Evolutionary conservation across 2,888 invertebrate species (phyloP).

Genomic region (Perizoma affinitatum): DNA sequence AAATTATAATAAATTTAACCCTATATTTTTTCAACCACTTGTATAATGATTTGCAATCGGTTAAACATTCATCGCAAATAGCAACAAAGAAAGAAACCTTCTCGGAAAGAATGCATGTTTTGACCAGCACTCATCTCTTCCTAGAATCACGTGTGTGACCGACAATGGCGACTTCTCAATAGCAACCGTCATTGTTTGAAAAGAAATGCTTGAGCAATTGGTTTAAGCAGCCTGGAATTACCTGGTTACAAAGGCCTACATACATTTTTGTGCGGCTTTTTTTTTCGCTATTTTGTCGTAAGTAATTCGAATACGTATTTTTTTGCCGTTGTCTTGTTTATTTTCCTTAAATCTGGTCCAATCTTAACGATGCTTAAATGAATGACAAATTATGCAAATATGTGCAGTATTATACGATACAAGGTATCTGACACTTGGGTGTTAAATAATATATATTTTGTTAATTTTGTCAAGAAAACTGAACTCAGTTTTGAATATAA

Average conservation of each 20-base stretch:
- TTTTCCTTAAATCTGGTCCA: too few species aligned
- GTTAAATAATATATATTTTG: too few species aligned
- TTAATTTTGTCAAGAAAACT: too few species aligned
- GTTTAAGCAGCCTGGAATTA: conserved; percentile 5
- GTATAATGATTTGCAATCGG: conserved; percentile 12
- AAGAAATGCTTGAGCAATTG: conserved; percentile 22
- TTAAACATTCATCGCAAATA: conserved; percentile 19
- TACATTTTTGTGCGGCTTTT: background rate
- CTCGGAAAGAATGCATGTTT: conserved; percentile 26
- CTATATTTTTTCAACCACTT: conserved; percentile 2
- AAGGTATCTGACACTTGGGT: too few species aligned
- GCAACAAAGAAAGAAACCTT: conserved; percentile 29
- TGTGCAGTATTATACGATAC: too few species aligned
- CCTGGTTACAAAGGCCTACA: background rate
- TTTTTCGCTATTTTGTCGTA: background rate
- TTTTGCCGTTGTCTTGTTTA: too few species aligned
- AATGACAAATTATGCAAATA: too few species aligned
- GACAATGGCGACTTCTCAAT: conserved; percentile 26
- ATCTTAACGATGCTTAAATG: too few species aligned
- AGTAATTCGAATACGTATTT: background rate
- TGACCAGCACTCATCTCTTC: conserved; percentile 21
- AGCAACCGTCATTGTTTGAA: conserved; percentile 20
- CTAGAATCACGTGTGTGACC: conserved; percentile 25
- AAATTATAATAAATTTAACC: too few species aligned
- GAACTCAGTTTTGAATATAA: too few species aligned